Evolutionary conservation across 2,113 vertebrate species (phyloP), one percentile per base, ranked within the genome.

Genomic region (Rhea americana): DNA sequence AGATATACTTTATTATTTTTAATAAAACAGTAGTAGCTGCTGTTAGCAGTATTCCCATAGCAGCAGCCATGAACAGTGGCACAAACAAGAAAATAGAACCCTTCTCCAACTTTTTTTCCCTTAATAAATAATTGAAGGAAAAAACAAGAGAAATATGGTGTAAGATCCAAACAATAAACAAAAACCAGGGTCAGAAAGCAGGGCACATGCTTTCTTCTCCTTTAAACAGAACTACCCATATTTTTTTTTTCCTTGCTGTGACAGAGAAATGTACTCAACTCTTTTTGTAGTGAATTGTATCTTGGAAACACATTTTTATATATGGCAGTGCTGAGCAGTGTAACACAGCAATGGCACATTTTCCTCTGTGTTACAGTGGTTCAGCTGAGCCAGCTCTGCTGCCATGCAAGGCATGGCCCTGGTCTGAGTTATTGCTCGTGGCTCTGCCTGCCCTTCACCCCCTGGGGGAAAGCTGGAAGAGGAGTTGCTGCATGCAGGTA

Each of bases 81-180:
- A 81, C 82, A 96, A 95, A 93, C 76, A 95, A 93, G 80, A 83
- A 73, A 61, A 87, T 87, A 94, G 89, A 89, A 67, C 26, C 85
- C 26, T 87, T 85, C 75, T 93, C 89, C 41, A 50, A 77, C 62
- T 74, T n/a, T 58, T 73, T 35, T 35, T 65, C 22, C 17, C 66
- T 77, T 89, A 91, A 89, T 95, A 95, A 95, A 96, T 96, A 96
- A 97, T 95, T 95, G 93, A 94, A 93, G 61, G 87, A 55, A 81
- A 91, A 96, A 95, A 86, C 1, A 2, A 92, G 88, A 93, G 91
- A 96, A 96, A 95, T 88, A 90, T 5, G n/a, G 67, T 77, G 66
- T 92, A 61, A 68, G 71, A 89, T 83, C 76, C 86, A 92, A 94
- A 91, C 84, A 84, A 91, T 80, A 93, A 95, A 93, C 85, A 93